Evolutionary conservation across 2,797 vertebrate genomes (phyloP).

Genomic region (Leontopithecus rosalia): DNA sequence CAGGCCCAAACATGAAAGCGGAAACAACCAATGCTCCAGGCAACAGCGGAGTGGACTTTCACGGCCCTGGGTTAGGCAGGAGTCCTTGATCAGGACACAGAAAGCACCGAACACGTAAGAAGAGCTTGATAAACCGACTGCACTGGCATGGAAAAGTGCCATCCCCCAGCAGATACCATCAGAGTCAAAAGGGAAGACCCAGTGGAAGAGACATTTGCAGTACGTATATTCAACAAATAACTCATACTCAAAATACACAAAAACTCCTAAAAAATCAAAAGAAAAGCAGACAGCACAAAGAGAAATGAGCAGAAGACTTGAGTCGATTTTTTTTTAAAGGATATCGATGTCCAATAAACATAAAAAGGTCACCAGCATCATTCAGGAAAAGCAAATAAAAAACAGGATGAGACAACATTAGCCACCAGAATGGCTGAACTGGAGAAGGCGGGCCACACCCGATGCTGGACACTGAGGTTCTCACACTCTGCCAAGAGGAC

Average conservation of each 20-base stretch:
- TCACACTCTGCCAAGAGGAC: rapidly evolving
- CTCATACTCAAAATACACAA: background rate
- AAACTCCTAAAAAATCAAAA: background rate
- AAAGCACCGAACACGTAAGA: too few species aligned
- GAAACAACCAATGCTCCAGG: background rate
- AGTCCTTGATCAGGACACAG: background rate
- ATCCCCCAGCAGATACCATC: background rate
- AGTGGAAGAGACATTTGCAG: background rate
- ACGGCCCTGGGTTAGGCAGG: background rate
- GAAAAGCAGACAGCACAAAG: background rate
- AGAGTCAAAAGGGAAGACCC: background rate
- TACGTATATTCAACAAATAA: rapidly evolving
- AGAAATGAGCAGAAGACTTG: background rate
- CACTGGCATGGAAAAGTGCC: background rate
- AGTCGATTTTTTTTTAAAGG: background rate
- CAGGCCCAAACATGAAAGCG: background rate
- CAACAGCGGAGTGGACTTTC: rapidly evolving
- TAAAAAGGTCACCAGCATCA: background rate
- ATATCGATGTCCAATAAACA: background rate
- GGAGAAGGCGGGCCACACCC: rapidly evolving
- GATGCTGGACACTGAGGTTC: background rate
- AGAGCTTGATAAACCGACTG: background rate
- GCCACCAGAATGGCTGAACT: too few species aligned
- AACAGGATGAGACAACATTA: background rate
- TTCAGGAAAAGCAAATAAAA: background rate